phyloP scores from a whole-genome alignment of 2,888 invertebrate genomes.

The Griposia aprilina region DNA sequence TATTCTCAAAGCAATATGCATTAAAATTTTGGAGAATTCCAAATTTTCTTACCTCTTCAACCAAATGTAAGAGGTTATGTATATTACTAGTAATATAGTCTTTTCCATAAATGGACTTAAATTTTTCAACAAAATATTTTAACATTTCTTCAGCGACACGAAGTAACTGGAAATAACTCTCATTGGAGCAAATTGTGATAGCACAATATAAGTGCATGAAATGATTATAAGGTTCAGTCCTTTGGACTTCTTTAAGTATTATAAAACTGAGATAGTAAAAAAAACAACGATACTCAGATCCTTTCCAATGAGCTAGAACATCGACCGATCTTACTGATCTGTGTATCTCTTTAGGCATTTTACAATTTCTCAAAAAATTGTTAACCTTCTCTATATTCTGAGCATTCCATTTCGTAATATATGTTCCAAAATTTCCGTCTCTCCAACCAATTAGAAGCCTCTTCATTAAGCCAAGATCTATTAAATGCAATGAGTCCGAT shows the following conservation, averaged over 20 bases:
- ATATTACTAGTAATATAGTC: constrained; percentile 12
- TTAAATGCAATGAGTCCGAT: background rate
- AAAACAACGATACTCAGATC: constrained; percentile 7
- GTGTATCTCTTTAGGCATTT: constrained; percentile 5
- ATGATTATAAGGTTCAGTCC: background rate
- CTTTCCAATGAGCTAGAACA: constrained; percentile 3
- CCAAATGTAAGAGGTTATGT: constrained; percentile 2
- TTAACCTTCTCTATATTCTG: background rate
- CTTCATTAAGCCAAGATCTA: constrained; percentile 9
- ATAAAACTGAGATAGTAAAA: constrained; percentile 5
- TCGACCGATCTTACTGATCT: constrained; percentile 2
- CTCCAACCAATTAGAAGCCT: background rate
- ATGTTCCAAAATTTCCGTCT: constrained; percentile 7
- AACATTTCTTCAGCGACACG: constrained; percentile 6
- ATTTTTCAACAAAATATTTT: background rate
- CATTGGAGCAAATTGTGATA: constrained; percentile 9
- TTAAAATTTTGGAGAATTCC: constrained; percentile 1
- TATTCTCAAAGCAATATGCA: constrained; percentile 7
- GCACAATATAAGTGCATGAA: constrained; percentile 10
- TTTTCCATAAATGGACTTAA: background rate
- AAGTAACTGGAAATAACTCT: background rate
- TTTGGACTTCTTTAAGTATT: background rate
- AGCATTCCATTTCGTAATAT: constrained; percentile 7
- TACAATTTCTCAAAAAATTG: background rate
- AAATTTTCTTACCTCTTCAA: constrained; percentile 13